These are phyloP conservation scores for Megathymus violae DNA, from an alignment of 1,140 invertebrate genomes.

Conservation along the genomic window DNA sequence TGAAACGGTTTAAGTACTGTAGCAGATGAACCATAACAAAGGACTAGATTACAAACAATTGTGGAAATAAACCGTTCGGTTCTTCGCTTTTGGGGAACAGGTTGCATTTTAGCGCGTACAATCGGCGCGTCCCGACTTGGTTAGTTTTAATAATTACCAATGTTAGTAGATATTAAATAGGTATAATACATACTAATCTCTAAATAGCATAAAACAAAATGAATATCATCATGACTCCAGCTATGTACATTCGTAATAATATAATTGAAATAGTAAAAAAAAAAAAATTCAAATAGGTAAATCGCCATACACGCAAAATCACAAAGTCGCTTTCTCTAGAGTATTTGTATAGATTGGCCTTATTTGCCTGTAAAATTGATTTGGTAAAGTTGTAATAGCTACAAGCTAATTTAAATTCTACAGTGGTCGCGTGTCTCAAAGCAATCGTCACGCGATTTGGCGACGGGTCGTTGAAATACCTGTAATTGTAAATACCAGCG, in stretches of 20 bases:
- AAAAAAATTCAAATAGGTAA: too few relatives aligned
- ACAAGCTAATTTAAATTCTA: slow-evolving; percentile 59
- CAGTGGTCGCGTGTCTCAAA: slow-evolving; percentile 50
- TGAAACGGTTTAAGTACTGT: slow-evolving; percentile 12
- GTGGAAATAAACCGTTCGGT: slow-evolving; percentile 38
- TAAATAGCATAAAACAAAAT: too few relatives aligned
- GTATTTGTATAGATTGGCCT: too few relatives aligned
- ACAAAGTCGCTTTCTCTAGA: too few relatives aligned
- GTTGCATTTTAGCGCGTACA: slow-evolving; percentile 26
- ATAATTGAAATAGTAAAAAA: too few relatives aligned
- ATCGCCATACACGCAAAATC: too few relatives aligned
- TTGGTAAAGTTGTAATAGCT: slow-evolving; percentile 35
- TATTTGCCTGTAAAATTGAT: slow-evolving; percentile 57
- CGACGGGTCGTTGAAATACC: slow-evolving; percentile 36
- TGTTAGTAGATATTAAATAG: too few relatives aligned
- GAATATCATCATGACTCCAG: too few relatives aligned
- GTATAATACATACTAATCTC: too few relatives aligned
- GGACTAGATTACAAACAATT: slow-evolving; percentile 18
- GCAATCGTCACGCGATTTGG: slow-evolving; percentile 56
- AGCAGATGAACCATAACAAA: slow-evolving; percentile 15
- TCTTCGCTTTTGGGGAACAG: slow-evolving; percentile 14
- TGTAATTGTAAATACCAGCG: slow-evolving; percentile 5
- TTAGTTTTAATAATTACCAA: too few relatives aligned
- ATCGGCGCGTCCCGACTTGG: too few relatives aligned
- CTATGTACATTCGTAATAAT: too few relatives aligned